Base-by-base conservation (phyloP, 2,888 invertebrate species). In the Trichacis sp. region DNA sequence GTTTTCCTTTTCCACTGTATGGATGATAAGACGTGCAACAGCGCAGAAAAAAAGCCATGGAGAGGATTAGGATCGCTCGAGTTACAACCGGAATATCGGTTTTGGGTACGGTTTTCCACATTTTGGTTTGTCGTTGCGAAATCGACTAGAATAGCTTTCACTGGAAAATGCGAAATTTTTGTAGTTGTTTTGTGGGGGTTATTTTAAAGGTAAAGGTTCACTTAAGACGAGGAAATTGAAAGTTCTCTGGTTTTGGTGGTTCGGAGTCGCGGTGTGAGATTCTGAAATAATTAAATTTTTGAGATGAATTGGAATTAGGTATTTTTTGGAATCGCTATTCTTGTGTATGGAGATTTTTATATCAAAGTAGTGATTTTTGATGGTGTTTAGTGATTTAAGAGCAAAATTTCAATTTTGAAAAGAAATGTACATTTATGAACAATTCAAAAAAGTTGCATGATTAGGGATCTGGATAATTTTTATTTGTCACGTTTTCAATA, bases 1-100 rank as follows among this genome's bases (percentile, higher is more conserved):
- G 91, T 63, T 89, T 90, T 14, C 88, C 89, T 79, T 90, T 87
- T 1, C 97, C 96, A 5, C 95, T 95, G 85, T 94, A 93, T 0
- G 92, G 88, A 81, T 93, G 91, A 6, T 92, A 87, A 1, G 91
- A 90, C 46, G 93, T 89, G 73, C 90, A 89, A 86, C 92, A 90
- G 75, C 95, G 88, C 71, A 95, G 83, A 55, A 92, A 82, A 63
- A 91, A 76, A 14, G 89, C 88, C 52, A 89, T 85, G 55, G 89
- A 78, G 54, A 89, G 79, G 42, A 90, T 72, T 17, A 81, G 40
- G 18, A 65, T 9, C 3, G 58, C 9, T 8, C 43, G 54, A 0
- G 38, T 17, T n/a, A 30, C 51, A 1, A 46, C 42, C 5, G 51
- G 47, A 36, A 50, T 3, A 0, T 57, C 45, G 46, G 19, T 46